These are phyloP conservation scores for Metallyticus violacea DNA, from an alignment of 2,888 invertebrate species.

Conservation along the genomic window DNA sequence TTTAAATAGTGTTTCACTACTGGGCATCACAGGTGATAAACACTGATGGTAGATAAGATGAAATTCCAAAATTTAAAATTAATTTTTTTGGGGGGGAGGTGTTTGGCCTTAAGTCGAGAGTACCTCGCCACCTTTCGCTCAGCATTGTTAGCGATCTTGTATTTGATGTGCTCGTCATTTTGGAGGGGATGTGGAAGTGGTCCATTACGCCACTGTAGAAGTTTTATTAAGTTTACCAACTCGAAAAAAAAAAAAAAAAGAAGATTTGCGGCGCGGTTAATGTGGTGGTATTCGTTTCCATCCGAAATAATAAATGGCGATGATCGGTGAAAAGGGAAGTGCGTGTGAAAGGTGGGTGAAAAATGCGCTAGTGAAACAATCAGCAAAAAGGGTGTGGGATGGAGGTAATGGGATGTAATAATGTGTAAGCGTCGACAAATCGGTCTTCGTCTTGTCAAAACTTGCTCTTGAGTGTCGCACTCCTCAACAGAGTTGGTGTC, in stretches of 20 bases:
- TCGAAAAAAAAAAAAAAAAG: neutral
- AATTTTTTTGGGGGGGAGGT: too few relatives aligned
- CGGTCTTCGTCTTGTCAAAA: conserved; percentile 31
- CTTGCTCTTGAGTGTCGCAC: neutral
- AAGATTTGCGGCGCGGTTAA: neutral
- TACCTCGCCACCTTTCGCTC: too few relatives aligned
- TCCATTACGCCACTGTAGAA: neutral
- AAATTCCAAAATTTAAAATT: too few relatives aligned
- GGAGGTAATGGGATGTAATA: conserved; percentile 41
- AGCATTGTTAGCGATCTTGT: too few relatives aligned
- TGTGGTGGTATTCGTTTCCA: neutral
- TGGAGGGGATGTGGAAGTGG: neutral
- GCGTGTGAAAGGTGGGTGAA: neutral
- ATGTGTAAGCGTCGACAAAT: conserved; percentile 33
- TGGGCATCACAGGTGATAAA: too few relatives aligned
- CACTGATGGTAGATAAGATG: too few relatives aligned
- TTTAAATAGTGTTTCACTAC: too few relatives aligned
- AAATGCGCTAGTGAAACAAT: neutral
- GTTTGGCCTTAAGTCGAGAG: too few relatives aligned
- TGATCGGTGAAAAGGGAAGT: neutral
- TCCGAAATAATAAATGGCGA: neutral
- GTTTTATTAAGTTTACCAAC: neutral
- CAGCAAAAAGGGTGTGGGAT: conserved; percentile 11
- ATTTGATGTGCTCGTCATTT: neutral
- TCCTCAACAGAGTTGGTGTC: conserved; percentile 3